Percentiles rank a stretch among this genome's conserved stretches.
Evolutionary conservation across 2,888 invertebrate genomes (phyloP).

Genomic region (Zaprionus obscuricornis): DNA sequence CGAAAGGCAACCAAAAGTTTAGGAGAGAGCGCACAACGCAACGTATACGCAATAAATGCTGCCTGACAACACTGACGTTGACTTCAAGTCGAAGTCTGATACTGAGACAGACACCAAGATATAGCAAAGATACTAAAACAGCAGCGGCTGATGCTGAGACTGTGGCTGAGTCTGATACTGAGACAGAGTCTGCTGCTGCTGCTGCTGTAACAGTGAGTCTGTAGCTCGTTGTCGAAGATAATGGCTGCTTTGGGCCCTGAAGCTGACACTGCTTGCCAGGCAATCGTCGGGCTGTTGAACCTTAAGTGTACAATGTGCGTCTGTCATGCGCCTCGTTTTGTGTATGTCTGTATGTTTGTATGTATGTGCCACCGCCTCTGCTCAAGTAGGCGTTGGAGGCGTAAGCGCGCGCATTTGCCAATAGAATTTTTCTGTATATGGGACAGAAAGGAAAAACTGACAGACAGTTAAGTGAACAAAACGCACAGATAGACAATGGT

Average conservation of each 20-base stretch:
- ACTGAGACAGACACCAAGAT: constrained; percentile 7
- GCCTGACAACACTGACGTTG: too few relatives aligned
- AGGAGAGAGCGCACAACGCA: constrained; percentile 20
- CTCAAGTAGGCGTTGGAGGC: constrained; percentile 40
- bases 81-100: constrained; percentile 6
- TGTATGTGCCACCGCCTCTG: constrained; percentile 10
- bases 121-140: too few relatives aligned
- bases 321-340: constrained; percentile 36
- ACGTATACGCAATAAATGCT: constrained; percentile 68
- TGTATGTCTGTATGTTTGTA: constrained; percentile 15
- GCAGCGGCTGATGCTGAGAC: neutral
- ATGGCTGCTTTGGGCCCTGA: constrained; percentile 69
- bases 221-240: constrained; percentile 76
- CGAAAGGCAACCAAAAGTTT: constrained; percentile 29
- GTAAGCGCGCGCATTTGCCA: constrained; percentile 71
- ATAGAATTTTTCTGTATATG: constrained; percentile 67
- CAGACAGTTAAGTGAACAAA: constrained; percentile 7
- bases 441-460: constrained; percentile 53
- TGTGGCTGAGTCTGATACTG: constrained; percentile 13
- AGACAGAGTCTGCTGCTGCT: neutral
- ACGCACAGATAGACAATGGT: constrained; percentile 10
- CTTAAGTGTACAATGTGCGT: constrained; percentile 65
- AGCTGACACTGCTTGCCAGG: constrained; percentile 49
- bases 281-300: constrained; percentile 74
- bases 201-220: constrained; percentile 40